phyloP scores from a whole-genome alignment of 2,797 vertebrate species.

The Huso huso region DNA sequence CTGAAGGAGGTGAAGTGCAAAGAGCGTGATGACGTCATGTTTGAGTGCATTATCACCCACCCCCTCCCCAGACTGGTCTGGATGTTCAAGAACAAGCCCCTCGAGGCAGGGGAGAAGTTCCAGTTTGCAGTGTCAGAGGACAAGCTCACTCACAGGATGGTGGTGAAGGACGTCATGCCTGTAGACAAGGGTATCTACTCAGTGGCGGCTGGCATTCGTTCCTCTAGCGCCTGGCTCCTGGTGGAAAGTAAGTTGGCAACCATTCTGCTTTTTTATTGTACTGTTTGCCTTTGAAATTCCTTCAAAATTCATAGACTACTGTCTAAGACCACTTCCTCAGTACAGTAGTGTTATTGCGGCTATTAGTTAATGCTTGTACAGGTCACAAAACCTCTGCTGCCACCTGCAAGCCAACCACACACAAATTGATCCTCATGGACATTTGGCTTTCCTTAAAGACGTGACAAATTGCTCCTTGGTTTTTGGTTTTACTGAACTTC shows the following conservation, averaged over 20 bases:
- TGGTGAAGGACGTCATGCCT: constrained; percentile 54
- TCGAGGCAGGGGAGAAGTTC: constrained; percentile 53
- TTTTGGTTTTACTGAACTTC: too few species aligned
- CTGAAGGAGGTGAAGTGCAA: constrained; percentile 61
- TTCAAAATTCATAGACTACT: too few species aligned
- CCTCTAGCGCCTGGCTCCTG: constrained; percentile 76
- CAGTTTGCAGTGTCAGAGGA: constrained; percentile 67
- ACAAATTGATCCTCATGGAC: too few species aligned
- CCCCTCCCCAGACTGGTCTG: constrained; percentile 60
- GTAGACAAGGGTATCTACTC: constrained; percentile 77
- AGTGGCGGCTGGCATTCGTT: constrained; percentile 63
- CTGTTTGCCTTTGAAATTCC: too few species aligned
- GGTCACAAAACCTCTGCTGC: too few species aligned
- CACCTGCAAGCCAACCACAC: too few species aligned
- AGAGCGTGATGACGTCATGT: constrained; percentile 61
- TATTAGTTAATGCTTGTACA: too few species aligned
- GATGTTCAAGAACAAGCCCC: constrained; percentile 54
- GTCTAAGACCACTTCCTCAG: too few species aligned
- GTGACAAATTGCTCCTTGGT: too few species aligned
- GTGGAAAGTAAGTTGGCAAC: constrained; percentile 66
- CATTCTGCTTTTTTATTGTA: background rate
- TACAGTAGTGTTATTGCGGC: too few species aligned
- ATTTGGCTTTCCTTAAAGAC: too few species aligned
- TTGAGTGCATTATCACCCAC: constrained; percentile 62
- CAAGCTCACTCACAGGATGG: constrained; percentile 72